Evolutionary conservation across 2,113 vertebrate genomes (phyloP).

Genomic region (Lontra canadensis): DNA sequence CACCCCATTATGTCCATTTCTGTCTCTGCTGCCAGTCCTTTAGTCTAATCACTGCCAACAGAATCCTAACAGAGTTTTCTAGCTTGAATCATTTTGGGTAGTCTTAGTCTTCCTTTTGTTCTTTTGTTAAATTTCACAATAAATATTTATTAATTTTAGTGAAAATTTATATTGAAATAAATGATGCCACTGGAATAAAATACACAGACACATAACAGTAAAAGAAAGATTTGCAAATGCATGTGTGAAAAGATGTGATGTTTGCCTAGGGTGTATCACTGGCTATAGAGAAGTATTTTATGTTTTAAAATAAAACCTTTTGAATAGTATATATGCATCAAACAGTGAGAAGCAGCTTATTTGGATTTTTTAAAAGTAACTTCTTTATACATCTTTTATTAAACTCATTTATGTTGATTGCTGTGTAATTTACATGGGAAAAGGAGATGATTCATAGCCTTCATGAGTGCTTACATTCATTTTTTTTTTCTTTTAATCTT

Average conservation of each 20-base stretch:
- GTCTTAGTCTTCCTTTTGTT: not conserved
- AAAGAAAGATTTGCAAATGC: not conserved
- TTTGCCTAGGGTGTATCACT: not conserved
- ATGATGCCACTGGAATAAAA: not conserved
- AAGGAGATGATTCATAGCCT: constrained; percentile 55
- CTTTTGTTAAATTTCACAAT: not conserved
- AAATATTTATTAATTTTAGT: not conserved
- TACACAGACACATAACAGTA: not conserved
- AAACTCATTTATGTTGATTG: constrained; percentile 55
- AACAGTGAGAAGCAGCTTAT: not conserved
- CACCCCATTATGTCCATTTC: not conserved
- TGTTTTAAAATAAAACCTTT: constrained; percentile 37
- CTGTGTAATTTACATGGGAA: constrained; percentile 34
- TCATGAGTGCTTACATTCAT: not conserved
- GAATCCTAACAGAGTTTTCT: not conserved
- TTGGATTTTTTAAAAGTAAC: constrained; percentile 33
- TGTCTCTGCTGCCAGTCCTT: not conserved
- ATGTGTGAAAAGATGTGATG: not conserved
- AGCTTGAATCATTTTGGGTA: not conserved
- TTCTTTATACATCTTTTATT: constrained; percentile 57
- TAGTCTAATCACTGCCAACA: not conserved
- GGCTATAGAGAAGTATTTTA: not conserved
- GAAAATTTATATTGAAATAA: not conserved
- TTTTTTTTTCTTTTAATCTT: not conserved
- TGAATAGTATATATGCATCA: not conserved